Base-by-base conservation (phyloP, 1,140 invertebrate genomes). In the Nixonia krombeini region DNA sequence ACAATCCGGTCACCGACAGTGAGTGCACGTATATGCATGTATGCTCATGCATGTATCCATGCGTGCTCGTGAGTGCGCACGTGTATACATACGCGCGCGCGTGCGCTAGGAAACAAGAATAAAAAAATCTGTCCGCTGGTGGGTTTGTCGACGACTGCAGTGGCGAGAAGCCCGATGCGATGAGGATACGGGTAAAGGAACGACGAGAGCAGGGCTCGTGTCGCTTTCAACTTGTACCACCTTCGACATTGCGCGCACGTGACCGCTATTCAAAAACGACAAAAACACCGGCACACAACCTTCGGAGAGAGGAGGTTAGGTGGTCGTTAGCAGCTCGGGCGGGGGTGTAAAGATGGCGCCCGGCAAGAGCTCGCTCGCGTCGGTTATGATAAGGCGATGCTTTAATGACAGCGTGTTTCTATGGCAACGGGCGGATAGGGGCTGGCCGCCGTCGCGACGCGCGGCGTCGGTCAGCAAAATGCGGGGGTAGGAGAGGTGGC, bases 351-450 rank as follows among this genome's bases (percentile, higher is more conserved):
- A 83, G 81, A 82, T 83, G 81, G 81, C 80, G 80, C 68, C 79
- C 65, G 52, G 72, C 72, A 70, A 71, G 68, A 65, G 75, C 73
- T 69, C 71, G 64, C 70, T 74, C 80, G 83, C 80, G 77, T 82
- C 80, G 81, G 83, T 85, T 85, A 84, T 85, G 83, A 85, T 85
- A 85, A 85, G 83, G 83, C 83, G 83, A 85, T 84, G 83, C 82
- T 85, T 84, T 85, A 85, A 85, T 85, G 83, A 84, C 83, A 85
- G 76, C 79, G 76, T 62, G 82, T 84, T 74, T 65, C 82, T 74
- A 82, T 84, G 78, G 81, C 61, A 80, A 83, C 80, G 73, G 74
- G 72, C 70, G 74, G 76, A 72, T 80, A 78, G 82, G 81, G 83
- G 76, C 75, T 75, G 81, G 81, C 76, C 79, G 78, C 73, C 73